Base-by-base conservation (phyloP, 2,888 invertebrate species). In the Eupithecia abbreviata region DNA sequence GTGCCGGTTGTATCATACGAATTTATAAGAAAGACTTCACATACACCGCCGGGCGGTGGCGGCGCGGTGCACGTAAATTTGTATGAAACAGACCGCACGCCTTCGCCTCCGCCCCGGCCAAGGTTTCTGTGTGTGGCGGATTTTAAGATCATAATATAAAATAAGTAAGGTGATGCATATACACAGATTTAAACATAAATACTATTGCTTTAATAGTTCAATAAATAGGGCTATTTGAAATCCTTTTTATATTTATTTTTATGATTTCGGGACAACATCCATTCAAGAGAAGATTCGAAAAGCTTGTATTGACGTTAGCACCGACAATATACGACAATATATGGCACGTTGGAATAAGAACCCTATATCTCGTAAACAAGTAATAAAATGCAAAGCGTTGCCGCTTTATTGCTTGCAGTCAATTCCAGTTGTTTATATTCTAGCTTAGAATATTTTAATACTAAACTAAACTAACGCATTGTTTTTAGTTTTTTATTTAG, bases 331-430 rank as follows among this genome's bases (percentile, higher is more conserved):
- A 87, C 86, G 84, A 88, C 85, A 85, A 82, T 72, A 80, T 89
- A 91, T 91, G 91, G 91, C 91, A 91, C 91, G 83, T 90, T 87
- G 85, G 87, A 90, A 89, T 87, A 85, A 84, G 83, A 84, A 85
- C 83, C 83, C 83, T 85, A 85, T 77, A 72, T 77, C 80, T 82
- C 81, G 71, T 80, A 72, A 75, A 80, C 83, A 83, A 82, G 80
- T 81, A 86, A 82, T 77, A 82, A 87, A 88, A 89, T 87, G 90
- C 87, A 87, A 86, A 82, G 84, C 87, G 84, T 81, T 81, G 72
- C 84, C 84, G 85, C 84, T 85, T 86, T 89, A 90, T 90, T 90
- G 89, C 90, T 90, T 86, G 86, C 86, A 87, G 86, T 91, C 90
- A 90, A 90, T 89, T 91, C 88, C 88, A 84, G 85, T 83, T 82